A percentile compares a stretch with the other conserved stretches of the same genome.
Evolutionary conservation across 2,797 vertebrate genomes (phyloP).

Genomic region (Atherinosoma microstoma): DNA sequence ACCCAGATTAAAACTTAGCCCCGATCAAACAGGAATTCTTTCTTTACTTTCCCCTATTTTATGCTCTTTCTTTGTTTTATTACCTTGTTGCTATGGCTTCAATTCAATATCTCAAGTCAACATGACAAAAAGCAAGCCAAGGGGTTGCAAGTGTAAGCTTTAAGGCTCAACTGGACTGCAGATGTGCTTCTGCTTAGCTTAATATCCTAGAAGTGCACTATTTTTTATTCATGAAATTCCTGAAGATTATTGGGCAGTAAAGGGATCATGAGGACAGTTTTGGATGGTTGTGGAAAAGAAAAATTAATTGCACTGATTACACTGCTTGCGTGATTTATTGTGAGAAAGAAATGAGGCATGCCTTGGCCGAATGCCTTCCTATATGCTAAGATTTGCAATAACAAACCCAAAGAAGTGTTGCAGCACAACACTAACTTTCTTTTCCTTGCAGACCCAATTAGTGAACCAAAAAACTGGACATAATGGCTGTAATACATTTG

Average conservation of each 20-base stretch:
- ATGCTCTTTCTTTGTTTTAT: slow-evolving; percentile 12
- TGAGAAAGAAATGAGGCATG: slow-evolving; percentile 25
- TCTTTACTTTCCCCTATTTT: background rate
- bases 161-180: slow-evolving; percentile 63
- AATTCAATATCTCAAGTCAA: slow-evolving; percentile 69
- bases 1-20: background rate
- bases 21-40: background rate
- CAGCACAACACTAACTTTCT: background rate
- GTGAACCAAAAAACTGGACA: slow-evolving; percentile 11
- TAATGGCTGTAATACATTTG: slow-evolving; percentile 7
- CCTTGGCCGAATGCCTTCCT: background rate
- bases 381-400: slow-evolving; percentile 9
- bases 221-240: slow-evolving; percentile 64
- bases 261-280: slow-evolving; percentile 32
- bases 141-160: slow-evolving; percentile 77
- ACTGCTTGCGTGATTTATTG: slow-evolving; percentile 20
- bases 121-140: slow-evolving; percentile 59
- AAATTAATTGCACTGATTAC: slow-evolving; percentile 31
- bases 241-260: slow-evolving; percentile 33
- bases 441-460: slow-evolving; percentile 9
- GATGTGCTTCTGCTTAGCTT: slow-evolving; percentile 66
- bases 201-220: slow-evolving; percentile 73
- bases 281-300: background rate
- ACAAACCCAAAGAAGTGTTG: slow-evolving; percentile 1
- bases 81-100: slow-evolving; percentile 37